These are phyloP conservation scores for Physeter macrocephalus DNA, from an alignment of 2,113 vertebrate species.

Conservation along the genomic window DNA sequence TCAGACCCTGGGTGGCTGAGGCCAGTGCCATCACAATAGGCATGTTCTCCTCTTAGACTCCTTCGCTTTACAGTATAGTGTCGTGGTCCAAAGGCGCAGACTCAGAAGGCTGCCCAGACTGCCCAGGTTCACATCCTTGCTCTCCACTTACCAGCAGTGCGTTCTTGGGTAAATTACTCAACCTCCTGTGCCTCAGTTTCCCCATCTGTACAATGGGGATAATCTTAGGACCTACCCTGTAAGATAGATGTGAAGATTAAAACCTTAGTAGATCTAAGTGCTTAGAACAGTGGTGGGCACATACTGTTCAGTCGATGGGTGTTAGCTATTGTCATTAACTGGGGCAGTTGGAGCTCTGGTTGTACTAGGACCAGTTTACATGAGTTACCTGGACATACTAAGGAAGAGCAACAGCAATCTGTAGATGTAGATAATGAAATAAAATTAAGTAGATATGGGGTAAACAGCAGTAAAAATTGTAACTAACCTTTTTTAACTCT, in stretches of 20 bases:
- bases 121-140: neutral
- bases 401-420: neutral
- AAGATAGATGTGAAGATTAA: neutral
- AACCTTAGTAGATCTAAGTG: neutral
- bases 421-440: neutral
- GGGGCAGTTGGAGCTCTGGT: too few species aligned
- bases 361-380: neutral
- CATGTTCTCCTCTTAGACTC: neutral
- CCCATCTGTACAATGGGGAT: neutral
- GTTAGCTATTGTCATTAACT: neutral
- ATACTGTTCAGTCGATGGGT: neutral
- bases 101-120: too few species aligned
- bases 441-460: neutral
- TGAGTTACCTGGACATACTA: neutral
- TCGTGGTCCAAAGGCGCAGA: neutral
- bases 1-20: neutral
- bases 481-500: neutral
- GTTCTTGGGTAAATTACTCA: neutral
- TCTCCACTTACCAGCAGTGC: neutral
- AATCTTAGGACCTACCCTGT: neutral
- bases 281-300: neutral
- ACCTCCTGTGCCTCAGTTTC: neutral
- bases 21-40: too few species aligned
- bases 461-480: neutral
- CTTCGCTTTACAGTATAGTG: neutral